phyloP scores from a whole-genome alignment of 2,888 invertebrate species.

The Synergus japonicus region DNA sequence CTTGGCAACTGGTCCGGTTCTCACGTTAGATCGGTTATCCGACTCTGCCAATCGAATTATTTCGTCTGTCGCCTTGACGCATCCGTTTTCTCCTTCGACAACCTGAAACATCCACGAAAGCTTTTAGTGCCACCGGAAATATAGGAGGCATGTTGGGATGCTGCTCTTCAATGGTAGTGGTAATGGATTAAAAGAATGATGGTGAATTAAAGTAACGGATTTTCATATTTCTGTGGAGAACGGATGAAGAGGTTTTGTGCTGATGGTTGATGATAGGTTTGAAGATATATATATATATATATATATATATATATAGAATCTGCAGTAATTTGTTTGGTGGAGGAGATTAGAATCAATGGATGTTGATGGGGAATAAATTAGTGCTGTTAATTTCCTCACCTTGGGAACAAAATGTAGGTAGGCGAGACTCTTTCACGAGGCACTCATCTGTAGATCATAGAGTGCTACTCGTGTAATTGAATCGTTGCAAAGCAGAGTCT shows the following conservation, averaged over 20 bases:
- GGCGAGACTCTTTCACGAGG: constrained; percentile 19
- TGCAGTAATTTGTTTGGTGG: neutral
- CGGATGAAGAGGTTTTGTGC: neutral
- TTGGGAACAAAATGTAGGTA: constrained; percentile 10
- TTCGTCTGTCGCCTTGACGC: constrained; percentile 57
- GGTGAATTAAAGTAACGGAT: neutral
- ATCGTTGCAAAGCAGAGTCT: constrained; percentile 62
- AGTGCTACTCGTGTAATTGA: constrained; percentile 61
- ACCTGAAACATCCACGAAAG: no score
- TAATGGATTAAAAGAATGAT: no score
- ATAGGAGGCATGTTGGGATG: no score
- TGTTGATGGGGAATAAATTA: constrained; percentile 9
- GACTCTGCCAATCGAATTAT: constrained; percentile 66
- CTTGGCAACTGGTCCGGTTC: constrained; percentile 69
- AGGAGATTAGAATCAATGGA: neutral
- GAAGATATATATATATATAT: no score
- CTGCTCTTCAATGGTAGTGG: no score
- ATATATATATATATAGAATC: neutral
- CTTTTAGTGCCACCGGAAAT: no score
- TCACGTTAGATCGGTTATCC: constrained; percentile 69
- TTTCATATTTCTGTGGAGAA: neutral
- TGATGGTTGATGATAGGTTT: neutral
- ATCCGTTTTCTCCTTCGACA: constrained; percentile 8
- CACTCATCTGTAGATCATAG: constrained; percentile 27
- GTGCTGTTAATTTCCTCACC: constrained; percentile 5